Conservation (phyloP, 64 coral and sea anemone genomes). For the Actinia tenebrosa region DNA sequence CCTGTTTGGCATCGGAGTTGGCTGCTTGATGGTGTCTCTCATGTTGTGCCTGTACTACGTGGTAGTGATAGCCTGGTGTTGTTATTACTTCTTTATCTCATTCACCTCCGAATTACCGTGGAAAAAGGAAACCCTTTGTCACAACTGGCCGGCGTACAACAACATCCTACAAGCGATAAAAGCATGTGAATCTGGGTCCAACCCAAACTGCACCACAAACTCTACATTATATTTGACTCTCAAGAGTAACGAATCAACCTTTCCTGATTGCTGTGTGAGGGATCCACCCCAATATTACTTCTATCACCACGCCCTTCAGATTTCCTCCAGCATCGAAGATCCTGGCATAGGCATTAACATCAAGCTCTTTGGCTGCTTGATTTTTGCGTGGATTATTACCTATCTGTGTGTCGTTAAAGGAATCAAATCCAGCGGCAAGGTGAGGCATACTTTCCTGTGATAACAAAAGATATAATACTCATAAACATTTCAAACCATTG, state of each 20-base stretch:
- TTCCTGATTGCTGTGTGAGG: constrained; percentile 86
- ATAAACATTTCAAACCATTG: no score
- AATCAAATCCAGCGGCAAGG: constrained; percentile 99
- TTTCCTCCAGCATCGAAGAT: constrained; percentile 81
- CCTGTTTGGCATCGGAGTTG: constrained; percentile 82
- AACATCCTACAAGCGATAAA: background rate
- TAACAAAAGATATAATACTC: background rate
- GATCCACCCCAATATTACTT: constrained; percentile 96
- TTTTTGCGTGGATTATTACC: constrained; percentile 96
- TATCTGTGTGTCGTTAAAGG: constrained; percentile 98
- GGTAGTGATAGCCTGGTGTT: constrained; percentile 91
- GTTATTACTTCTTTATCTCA: constrained; percentile 95
- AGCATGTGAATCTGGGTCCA: background rate
- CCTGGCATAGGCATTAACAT: constrained; percentile 78
- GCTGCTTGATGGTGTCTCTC: constrained; percentile 82
- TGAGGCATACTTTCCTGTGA: background rate
- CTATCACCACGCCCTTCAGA: constrained; percentile 85
- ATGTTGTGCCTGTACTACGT: constrained; percentile 94
- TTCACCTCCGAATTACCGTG: constrained; percentile 74
- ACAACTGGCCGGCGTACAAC: constrained; percentile 38
- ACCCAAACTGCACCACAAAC: constrained; percentile 13
- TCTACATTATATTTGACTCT: constrained; percentile 3
- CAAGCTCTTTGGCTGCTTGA: constrained; percentile 82
- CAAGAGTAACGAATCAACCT: constrained; percentile 11
- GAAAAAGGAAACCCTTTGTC: constrained; percentile 50